Base-by-base conservation (phyloP, 2,888 invertebrate genomes). In the Trichogramma evanescens region DNA sequence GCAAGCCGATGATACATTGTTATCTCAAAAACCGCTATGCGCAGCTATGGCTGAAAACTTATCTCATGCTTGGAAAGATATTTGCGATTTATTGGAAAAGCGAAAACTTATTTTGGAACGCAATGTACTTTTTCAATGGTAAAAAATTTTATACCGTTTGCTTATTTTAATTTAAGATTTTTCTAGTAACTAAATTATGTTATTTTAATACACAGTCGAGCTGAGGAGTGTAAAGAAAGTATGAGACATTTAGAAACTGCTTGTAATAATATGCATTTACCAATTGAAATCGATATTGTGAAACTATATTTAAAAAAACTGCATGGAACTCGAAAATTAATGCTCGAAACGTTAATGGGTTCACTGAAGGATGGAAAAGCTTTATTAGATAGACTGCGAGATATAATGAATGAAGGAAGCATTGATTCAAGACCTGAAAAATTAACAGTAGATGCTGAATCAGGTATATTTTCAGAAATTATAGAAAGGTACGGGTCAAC, bases 1-100 rank as follows among this genome's bases (percentile, higher is more conserved):
- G 56, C 89, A 91, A 78, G 92, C 93, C n/a, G 93, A 94, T 77
- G 87, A 88, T 71, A 81, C 92, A 66, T 88, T 92, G 68, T 86
- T 88, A 58, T 87, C 86, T 41, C 89, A 90, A 73, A 85, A 86
- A 72, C 89, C 89, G 45, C 89, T 93, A 41, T 91, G 93, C 76
- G 87, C 89, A 60, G 92, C 93, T 44, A 94, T 94, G 93, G 92
- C 92, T 10, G 89, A 91, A 73, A 87, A 87, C 5, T 74, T 89
- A 53, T 86, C 85, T 59, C 80, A 84, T 62, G 87, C 87, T 4
- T 94, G 93, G 94, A 86, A 86, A 70, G 92, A 93, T 74, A 86
- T 94, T 59, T 87, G 92, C 74, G 82, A 82, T 65, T 86, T 91
- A 71, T 80, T 94, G 67, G 89, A 91, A 70, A 83, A 87, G 65